Base-by-base conservation (phyloP, 2,888 invertebrate species). In the Orthosia gothica region DNA sequence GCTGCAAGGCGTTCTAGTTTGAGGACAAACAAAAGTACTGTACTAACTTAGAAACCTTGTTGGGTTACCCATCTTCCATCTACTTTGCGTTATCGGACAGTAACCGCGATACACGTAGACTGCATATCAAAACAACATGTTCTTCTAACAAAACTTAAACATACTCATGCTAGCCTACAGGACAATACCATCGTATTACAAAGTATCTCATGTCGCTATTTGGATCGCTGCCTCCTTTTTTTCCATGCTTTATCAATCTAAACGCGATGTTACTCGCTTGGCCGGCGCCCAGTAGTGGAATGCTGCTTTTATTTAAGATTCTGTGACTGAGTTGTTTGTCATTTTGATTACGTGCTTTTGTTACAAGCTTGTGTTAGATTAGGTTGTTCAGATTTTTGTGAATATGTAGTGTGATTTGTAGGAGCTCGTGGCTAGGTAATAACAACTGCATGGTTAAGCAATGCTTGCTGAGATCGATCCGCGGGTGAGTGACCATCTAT, bases 221-320 rank as follows among this genome's bases (percentile, higher is more conserved):
- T 80, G 85, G 70, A 71, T 85, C 76, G 85, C 74, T 59, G 74
- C 85, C 75, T 81, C 86, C 74, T n/a, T 89, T 89, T 89, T 88
- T 87, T 83, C 81, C 81, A 83, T 63, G 77, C 85, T 89, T 88
- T 90, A 90, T 91, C 90, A 90, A 91, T 90, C 88, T 88, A 89
- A 91, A 86, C 78, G 88, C 82, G 83, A 89, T 77, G 84, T 87
- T 87, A 88, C 54, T 11, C 83, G 79, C 79, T 88, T 92, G 91
- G 90, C 90, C 68, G 71, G 58, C 73, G 76, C 87, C 91, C 89
- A 91, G 87, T 83, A 61, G 63, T 75, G 74, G 75, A 79, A 74
- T 84, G 70, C 40, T 81, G 80, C 78, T 87, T 89, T 88, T 89
- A 89, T 89, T 88, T 87, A 81, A 62, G 4, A 49, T 50, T 23